Evolutionary conservation across 2,113 vertebrate genomes (phyloP).

Genomic region (Phylloscopus trochiloides): DNA sequence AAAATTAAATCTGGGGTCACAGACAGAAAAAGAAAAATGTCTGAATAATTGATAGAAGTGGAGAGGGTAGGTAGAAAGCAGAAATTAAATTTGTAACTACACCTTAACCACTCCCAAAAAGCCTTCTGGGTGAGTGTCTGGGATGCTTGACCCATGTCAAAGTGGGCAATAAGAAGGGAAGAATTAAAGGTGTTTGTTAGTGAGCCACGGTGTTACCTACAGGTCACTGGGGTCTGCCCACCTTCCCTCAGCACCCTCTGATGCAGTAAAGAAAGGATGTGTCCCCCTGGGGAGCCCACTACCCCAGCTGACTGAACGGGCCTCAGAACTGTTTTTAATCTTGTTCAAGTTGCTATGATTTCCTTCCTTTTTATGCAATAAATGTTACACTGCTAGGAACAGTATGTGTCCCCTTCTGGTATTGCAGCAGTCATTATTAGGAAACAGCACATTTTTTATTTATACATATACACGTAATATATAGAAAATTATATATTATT

Average conservation of each 20-base stretch:
- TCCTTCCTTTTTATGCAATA: background rate
- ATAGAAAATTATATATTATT: background rate
- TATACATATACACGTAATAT: fast-evolving
- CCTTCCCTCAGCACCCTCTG: background rate
- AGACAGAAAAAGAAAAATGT: background rate
- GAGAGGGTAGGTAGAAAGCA: background rate
- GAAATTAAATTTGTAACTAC: background rate
- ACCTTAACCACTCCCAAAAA: background rate
- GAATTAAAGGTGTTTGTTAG: background rate
- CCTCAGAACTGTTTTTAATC: background rate
- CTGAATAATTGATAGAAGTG: background rate
- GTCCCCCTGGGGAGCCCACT: fast-evolving
- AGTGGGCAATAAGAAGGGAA: background rate
- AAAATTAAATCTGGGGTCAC: background rate
- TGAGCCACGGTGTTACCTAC: fast-evolving
- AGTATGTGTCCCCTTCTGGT: background rate
- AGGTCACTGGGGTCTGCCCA: too few relatives aligned
- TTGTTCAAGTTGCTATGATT: background rate
- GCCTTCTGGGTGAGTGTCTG: background rate
- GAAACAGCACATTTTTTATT: background rate
- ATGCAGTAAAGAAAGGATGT: fast-evolving
- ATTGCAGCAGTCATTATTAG: background rate
- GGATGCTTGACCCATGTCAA: background rate
- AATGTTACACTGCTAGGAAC: background rate
- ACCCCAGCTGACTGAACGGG: fast-evolving